Percentiles rank a stretch among this genome's conserved stretches.
phyloP scores from a whole-genome alignment of 2,888 invertebrate genomes.

The Lordiphosa fenestrarum region DNA sequence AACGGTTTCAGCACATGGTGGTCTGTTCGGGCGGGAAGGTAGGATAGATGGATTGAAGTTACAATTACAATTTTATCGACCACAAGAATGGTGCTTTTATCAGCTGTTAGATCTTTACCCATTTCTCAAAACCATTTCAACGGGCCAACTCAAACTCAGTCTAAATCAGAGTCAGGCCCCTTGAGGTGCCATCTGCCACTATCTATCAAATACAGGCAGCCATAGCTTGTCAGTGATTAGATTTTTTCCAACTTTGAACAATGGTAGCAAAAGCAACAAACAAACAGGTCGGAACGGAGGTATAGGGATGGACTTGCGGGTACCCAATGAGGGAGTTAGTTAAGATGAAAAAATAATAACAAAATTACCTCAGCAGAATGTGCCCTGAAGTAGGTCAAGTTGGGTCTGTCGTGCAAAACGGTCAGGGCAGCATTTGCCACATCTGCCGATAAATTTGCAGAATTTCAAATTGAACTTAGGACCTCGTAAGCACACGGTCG shows the following conservation, averaged over 20 bases:
- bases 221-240: conserved; percentile 68
- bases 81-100: conserved; percentile 27
- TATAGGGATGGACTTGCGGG: not conserved
- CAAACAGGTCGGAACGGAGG: conserved; percentile 17
- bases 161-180: conserved; percentile 26
- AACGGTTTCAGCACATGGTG: conserved; percentile 42
- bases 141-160: conserved; percentile 13
- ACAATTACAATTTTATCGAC: conserved; percentile 10
- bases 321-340: conserved; percentile 1
- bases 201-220: conserved; percentile 72
- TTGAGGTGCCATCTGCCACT: conserved; percentile 62
- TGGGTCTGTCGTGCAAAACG: no score
- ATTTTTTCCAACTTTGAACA: conserved; percentile 51
- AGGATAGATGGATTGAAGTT: not conserved
- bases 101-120: conserved; percentile 28
- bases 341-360: no score
- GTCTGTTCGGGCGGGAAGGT: conserved; percentile 22
- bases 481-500: no score
- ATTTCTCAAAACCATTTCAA: conserved; percentile 29
- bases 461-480: no score
- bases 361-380: no score
- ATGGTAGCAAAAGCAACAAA: conserved; percentile 32
- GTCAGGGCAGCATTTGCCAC: no score
- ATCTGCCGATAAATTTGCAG: no score
- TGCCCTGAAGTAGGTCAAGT: no score